Percentiles rank a stretch among this genome's conserved stretches.
Conservation (phyloP, 2,113 vertebrate species). For the Leptosomus discolor region DNA sequence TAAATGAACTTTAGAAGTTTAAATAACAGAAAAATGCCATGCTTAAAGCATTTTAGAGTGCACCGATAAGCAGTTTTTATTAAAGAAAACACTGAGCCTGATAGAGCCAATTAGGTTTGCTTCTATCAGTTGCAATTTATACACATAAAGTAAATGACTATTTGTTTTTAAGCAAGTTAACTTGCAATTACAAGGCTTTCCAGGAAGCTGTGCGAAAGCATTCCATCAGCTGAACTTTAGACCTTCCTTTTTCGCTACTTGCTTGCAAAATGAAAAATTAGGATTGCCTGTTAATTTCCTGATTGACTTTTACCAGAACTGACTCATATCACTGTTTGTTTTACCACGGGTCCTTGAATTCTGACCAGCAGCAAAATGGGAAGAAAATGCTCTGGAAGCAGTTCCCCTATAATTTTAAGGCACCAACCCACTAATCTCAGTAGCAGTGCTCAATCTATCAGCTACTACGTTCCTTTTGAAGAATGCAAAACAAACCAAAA, state of each 20-base stretch:
- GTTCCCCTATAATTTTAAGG: background rate
- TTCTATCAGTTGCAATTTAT: conserved; percentile 13
- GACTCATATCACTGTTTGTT: background rate
- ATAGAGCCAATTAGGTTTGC: conserved; percentile 22
- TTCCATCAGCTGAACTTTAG: conserved; percentile 38
- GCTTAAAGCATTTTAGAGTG: conserved; percentile 30
- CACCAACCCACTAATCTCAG: background rate
- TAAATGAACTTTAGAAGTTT: conserved; percentile 55
- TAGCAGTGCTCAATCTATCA: background rate
- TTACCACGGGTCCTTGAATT: background rate
- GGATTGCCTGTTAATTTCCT: background rate
- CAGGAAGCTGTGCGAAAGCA: conserved; percentile 45
- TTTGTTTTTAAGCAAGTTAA: conserved; percentile 48
- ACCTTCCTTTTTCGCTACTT: conserved; percentile 32
- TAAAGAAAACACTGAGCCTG: background rate
- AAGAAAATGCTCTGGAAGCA: background rate
- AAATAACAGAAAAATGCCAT: conserved; percentile 27
- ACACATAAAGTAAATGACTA: conserved; percentile 31
- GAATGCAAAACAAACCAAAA: background rate
- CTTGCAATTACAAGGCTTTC: conserved; percentile 31
- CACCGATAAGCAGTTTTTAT: conserved; percentile 35
- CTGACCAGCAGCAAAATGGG: background rate
- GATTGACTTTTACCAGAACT: conserved; percentile 25
- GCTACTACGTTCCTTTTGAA: background rate
- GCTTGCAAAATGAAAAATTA: conserved; percentile 26